phyloP scores from a whole-genome alignment of 2,113 vertebrate species.

The Petroica traversi region DNA sequence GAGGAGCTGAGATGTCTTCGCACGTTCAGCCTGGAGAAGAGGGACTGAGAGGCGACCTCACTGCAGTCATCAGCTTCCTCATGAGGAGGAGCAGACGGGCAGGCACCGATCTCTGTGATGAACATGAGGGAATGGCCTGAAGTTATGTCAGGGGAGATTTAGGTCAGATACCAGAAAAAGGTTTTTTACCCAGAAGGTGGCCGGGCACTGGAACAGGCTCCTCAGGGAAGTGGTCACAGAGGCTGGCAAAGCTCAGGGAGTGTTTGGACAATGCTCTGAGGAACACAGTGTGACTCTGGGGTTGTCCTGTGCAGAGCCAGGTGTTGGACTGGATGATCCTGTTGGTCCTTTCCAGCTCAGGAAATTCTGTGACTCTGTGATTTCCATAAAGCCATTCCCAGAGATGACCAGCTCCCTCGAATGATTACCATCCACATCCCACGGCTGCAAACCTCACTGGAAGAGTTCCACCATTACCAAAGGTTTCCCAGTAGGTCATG shows the following conservation, averaged over 20 bases:
- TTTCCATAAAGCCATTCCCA: neutral
- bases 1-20: neutral
- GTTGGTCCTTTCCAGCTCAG: neutral
- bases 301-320: neutral
- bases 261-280: neutral
- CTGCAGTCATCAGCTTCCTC: neutral
- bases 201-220: neutral
- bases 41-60: neutral
- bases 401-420: neutral
- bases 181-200: neutral
- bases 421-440: neutral
- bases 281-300: neutral
- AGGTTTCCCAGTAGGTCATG: neutral
- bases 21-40: neutral
- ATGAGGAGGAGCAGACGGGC: neutral
- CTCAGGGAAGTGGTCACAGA: neutral
- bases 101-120: neutral
- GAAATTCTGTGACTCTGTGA: neutral
- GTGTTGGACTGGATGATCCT: neutral
- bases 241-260: neutral
- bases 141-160: neutral
- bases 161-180: neutral
- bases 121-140: neutral
- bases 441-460: neutral
- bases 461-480: neutral